Percentiles rank a stretch among this genome's conserved stretches.
phyloP scores from a whole-genome alignment of 2,113 vertebrate species.

The Tringa solitaria region DNA sequence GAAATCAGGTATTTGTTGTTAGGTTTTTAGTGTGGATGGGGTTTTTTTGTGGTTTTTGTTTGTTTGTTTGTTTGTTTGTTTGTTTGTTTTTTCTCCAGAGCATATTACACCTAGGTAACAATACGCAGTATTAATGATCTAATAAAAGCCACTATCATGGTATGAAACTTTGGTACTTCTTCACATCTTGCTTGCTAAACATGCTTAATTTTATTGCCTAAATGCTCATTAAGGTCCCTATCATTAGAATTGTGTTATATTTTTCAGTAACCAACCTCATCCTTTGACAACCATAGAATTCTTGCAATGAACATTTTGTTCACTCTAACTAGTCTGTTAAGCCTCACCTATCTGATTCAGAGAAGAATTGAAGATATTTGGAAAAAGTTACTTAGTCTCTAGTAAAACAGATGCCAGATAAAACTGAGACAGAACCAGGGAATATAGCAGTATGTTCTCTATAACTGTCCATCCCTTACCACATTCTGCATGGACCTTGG shows the following conservation, averaged over 20 bases:
- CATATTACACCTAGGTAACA: not conserved
- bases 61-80: not conserved
- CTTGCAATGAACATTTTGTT: not conserved
- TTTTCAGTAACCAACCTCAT: not conserved
- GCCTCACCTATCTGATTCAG: not conserved
- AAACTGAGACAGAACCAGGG: not conserved
- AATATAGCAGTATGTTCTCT: not conserved
- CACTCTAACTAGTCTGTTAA: not conserved
- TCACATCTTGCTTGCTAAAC: not conserved
- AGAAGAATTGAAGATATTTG: not conserved
- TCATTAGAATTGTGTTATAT: not conserved
- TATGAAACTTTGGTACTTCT: not conserved
- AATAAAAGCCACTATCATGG: not conserved
- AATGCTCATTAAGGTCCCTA: not conserved
- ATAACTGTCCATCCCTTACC: rapidly evolving
- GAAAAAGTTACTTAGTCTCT: not conserved
- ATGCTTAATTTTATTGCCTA: not conserved
- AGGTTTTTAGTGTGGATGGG: no score
- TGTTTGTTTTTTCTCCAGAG: not conserved
- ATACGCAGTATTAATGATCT: not conserved
- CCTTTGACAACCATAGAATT: not conserved
- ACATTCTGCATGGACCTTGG: not conserved
- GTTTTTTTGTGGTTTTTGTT: no score
- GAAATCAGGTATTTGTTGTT: not conserved
- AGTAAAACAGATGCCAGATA: not conserved